Conservation (phyloP, 1,140 invertebrate genomes). For the Drosophila erecta region DNA sequence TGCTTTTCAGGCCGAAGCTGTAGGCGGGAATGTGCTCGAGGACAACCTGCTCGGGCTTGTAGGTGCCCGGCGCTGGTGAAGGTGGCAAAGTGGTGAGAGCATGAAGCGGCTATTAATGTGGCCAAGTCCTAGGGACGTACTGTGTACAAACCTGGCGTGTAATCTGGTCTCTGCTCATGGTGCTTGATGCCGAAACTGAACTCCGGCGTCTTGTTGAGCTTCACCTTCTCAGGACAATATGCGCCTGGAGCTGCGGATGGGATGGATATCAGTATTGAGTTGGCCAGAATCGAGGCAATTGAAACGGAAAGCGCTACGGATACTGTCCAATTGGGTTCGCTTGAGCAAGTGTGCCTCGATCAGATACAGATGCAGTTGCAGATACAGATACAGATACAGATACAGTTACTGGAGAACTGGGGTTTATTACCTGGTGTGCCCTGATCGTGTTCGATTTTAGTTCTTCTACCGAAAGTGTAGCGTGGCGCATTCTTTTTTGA, state of each 20-base stretch:
- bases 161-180: constrained; percentile 88
- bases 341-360: constrained; percentile 15
- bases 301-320: constrained; percentile 14
- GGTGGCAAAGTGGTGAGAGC: constrained; percentile 79
- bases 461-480: constrained; percentile 85
- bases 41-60: constrained; percentile 88
- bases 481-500: constrained; percentile 85
- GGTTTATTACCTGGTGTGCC: constrained; percentile 84
- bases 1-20: constrained; percentile 87
- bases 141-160: constrained; percentile 87
- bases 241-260: constrained; percentile 86
- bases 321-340: constrained; percentile 39
- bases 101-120: background rate
- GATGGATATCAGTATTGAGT: constrained; percentile 22
- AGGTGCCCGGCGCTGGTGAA: constrained; percentile 85
- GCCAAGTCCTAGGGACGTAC: background rate
- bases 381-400: constrained; percentile 15
- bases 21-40: constrained; percentile 87
- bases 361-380: constrained; percentile 4
- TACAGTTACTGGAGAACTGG: constrained; percentile 13
- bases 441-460: constrained; percentile 84
- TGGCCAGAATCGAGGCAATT: background rate
- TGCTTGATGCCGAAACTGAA: constrained; percentile 88
- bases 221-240: constrained; percentile 88
- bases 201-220: constrained; percentile 87